These are phyloP conservation scores for Bostrychus sinensis DNA, from an alignment of 2,113 vertebrate genomes.

Conservation along the genomic window DNA sequence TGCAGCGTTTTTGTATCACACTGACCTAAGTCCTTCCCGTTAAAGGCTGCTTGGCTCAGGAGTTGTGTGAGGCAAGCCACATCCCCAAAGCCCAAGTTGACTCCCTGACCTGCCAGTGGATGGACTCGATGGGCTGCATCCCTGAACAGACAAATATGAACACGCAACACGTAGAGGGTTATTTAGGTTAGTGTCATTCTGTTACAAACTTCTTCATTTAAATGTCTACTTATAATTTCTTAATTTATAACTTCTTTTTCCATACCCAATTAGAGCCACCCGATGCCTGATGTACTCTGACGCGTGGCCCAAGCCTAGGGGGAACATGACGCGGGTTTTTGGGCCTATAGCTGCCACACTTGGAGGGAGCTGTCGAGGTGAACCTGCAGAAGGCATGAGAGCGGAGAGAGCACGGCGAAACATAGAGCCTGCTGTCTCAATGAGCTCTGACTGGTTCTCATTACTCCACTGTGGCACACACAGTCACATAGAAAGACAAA, in stretches of 20 bases:
- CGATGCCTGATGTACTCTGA: slow-evolving; percentile 91
- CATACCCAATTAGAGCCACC: slow-evolving; percentile 92
- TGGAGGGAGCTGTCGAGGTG: slow-evolving; percentile 91
- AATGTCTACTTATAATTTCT: too few species aligned
- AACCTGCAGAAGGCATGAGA: slow-evolving; percentile 86
- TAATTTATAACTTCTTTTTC: too few species aligned
- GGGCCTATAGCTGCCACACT: slow-evolving; percentile 87
- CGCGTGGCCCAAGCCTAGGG: slow-evolving; percentile 91
- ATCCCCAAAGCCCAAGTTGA: slow-evolving; percentile 97
- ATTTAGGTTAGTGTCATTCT: not conserved
- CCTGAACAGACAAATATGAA: slow-evolving; percentile 73
- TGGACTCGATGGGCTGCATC: slow-evolving; percentile 97
- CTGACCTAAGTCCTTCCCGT: slow-evolving; percentile 94
- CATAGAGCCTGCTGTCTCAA: slow-evolving; percentile 85
- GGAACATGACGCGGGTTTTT: slow-evolving; percentile 88
- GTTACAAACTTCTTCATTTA: not conserved
- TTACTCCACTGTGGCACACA: slow-evolving; percentile 90
- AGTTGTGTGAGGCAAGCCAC: slow-evolving; percentile 85
- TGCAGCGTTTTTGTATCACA: slow-evolving; percentile 40
- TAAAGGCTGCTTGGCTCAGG: slow-evolving; percentile 91
- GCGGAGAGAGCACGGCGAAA: slow-evolving; percentile 83
- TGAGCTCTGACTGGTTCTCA: slow-evolving; percentile 90
- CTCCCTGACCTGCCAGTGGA: slow-evolving; percentile 95
- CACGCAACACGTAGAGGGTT: too few species aligned
- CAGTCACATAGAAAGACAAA: slow-evolving; percentile 25